These are phyloP conservation scores for Parthenolecanium corni DNA, from an alignment of 2,888 invertebrate species.

Conservation along the genomic window DNA sequence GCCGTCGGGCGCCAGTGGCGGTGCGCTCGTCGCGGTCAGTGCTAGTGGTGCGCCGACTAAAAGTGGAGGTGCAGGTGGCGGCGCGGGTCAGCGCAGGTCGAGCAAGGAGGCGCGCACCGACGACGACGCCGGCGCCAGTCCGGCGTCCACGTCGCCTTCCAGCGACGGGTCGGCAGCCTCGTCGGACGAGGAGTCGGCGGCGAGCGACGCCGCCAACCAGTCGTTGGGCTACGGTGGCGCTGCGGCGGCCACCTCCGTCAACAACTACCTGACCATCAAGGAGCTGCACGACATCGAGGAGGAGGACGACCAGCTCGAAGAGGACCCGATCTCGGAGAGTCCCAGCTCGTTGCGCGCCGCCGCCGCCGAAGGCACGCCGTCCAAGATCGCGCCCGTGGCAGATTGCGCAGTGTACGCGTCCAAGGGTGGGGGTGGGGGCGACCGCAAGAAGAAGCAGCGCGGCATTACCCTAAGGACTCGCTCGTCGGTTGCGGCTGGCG, in stretches of 20 bases:
- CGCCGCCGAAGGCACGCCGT: slow-evolving; percentile 15
- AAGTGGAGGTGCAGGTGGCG: too few species aligned
- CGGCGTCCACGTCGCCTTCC: too few species aligned
- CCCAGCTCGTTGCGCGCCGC: slow-evolving; percentile 27
- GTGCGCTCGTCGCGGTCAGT: neutral
- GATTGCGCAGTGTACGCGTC: too few species aligned
- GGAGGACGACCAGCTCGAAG: slow-evolving; percentile 32
- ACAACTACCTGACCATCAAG: slow-evolving; percentile 21
- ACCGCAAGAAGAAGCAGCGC: slow-evolving; percentile 38
- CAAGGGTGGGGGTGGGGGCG: neutral
- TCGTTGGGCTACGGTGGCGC: slow-evolving; percentile 54
- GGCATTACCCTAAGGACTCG: slow-evolving; percentile 42
- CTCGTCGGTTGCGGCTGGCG: slow-evolving; percentile 36
- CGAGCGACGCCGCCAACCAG: slow-evolving; percentile 46
- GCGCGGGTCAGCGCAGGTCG: too few species aligned
- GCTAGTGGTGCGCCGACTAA: too few species aligned
- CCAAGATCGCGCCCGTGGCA: neutral
- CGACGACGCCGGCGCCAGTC: too few species aligned
- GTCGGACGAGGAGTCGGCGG: slow-evolving; percentile 44
- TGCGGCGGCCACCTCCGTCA: slow-evolving; percentile 42
- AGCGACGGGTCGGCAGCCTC: too few species aligned
- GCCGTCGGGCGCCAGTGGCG: slow-evolving; percentile 36
- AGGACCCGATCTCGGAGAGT: slow-evolving; percentile 30
- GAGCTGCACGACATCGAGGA: slow-evolving; percentile 34
- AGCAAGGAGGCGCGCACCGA: too few species aligned